These are phyloP conservation scores for Acrocephalus arundinaceus DNA, from an alignment of 2,113 vertebrate genomes.

Conservation along the genomic window DNA sequence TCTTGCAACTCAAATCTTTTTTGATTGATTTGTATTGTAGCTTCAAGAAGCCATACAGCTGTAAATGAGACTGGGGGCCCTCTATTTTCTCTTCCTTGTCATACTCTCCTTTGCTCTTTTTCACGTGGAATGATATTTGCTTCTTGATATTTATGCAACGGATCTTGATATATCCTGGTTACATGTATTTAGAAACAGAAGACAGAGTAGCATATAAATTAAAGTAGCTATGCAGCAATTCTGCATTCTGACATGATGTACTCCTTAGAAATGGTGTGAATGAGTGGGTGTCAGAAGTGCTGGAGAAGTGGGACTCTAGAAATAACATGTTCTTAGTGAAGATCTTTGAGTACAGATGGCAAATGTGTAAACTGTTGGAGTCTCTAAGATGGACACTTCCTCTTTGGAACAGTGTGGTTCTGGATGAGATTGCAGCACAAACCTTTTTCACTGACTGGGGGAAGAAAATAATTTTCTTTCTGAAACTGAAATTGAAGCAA, in stretches of 20 bases:
- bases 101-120: neutral
- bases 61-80: neutral
- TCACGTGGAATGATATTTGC: neutral
- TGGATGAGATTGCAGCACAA: neutral
- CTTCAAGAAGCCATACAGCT: neutral
- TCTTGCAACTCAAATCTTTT: neutral
- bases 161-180: neutral
- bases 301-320: conserved; percentile 35
- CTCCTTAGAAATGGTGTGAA: conserved; percentile 26
- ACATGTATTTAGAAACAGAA: neutral
- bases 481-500: neutral
- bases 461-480: neutral
- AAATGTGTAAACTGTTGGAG: conserved; percentile 7
- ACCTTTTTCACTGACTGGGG: neutral
- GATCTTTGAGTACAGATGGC: conserved; percentile 45
- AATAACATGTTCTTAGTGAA: conserved; percentile 43
- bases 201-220: neutral
- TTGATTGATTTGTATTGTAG: neutral
- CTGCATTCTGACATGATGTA: conserved; percentile 9
- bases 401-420: neutral
- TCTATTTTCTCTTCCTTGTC: neutral
- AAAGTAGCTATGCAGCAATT: conserved; percentile 13
- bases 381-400: neutral
- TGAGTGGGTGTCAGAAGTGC: conserved; percentile 41
- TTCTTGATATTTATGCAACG: neutral